Conservation (phyloP, 2,113 vertebrate species). For the Dicrurus megarhynchus region DNA sequence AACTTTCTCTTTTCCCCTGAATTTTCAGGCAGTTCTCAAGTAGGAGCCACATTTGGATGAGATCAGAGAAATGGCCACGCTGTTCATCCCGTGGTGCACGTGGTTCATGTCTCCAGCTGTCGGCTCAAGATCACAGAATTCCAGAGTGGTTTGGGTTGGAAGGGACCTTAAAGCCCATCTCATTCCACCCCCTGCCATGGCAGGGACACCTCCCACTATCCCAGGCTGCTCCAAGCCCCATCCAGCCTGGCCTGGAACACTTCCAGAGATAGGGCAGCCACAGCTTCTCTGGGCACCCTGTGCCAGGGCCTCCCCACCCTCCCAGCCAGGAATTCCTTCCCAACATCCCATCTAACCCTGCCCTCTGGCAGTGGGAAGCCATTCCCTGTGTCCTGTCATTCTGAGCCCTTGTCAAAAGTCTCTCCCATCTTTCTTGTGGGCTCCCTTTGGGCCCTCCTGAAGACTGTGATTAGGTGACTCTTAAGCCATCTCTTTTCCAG, state of each 20-base stretch:
- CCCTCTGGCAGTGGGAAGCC: neutral
- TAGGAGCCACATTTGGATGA: neutral
- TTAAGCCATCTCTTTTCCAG: neutral
- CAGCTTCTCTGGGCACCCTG: neutral
- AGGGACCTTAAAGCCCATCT: neutral
- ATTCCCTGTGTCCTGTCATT: neutral
- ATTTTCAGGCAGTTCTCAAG: neutral
- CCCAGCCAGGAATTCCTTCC: rapidly evolving
- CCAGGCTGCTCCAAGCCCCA: rapidly evolving
- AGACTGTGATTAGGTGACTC: neutral
- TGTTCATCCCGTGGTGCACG: rapidly evolving
- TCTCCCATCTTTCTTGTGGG: neutral
- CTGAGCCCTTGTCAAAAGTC: neutral
- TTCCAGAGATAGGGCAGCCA: neutral
- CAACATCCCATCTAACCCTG: rapidly evolving
- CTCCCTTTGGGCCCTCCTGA: neutral
- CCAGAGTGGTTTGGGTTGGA: neutral
- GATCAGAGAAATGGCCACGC: neutral
- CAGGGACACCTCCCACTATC: neutral
- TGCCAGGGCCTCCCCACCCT: neutral
- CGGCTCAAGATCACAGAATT: neutral
- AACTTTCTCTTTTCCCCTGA: neutral
- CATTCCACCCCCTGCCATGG: rapidly evolving
- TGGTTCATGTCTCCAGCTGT: neutral
- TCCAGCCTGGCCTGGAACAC: neutral